Conservation (phyloP, 2,113 vertebrate species). For the Paratilapia polleni region DNA sequence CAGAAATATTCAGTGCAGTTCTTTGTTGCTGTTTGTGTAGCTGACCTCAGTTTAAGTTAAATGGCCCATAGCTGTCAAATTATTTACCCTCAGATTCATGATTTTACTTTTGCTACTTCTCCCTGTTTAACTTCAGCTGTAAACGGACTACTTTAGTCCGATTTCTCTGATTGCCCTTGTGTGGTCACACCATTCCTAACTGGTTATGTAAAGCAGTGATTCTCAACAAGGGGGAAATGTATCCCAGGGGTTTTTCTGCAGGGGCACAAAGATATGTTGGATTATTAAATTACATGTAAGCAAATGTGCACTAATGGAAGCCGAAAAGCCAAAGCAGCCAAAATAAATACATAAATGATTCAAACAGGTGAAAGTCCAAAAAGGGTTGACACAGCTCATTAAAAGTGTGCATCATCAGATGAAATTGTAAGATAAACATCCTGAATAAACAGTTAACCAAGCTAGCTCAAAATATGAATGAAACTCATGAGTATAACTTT, state of each 20-base stretch:
- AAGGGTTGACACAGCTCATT: no score
- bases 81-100: background rate
- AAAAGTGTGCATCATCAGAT: no score
- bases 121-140: background rate
- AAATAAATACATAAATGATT: no score
- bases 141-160: background rate
- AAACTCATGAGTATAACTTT: no score
- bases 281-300: background rate
- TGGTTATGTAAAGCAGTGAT: background rate
- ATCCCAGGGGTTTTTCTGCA: background rate
- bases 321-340: no score
- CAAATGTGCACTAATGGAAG: background rate
- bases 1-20: background rate
- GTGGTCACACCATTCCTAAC: background rate
- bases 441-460: no score
- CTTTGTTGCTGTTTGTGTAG: background rate
- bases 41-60: background rate
- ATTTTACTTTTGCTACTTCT: background rate
- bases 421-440: no score
- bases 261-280: background rate
- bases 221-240: background rate
- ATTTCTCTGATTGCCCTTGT: background rate
- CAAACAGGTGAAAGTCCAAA: no score
- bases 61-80: background rate
- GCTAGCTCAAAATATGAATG: no score